Conservation (phyloP, 2,797 vertebrate species). For the Fistularia tabacaria region DNA sequence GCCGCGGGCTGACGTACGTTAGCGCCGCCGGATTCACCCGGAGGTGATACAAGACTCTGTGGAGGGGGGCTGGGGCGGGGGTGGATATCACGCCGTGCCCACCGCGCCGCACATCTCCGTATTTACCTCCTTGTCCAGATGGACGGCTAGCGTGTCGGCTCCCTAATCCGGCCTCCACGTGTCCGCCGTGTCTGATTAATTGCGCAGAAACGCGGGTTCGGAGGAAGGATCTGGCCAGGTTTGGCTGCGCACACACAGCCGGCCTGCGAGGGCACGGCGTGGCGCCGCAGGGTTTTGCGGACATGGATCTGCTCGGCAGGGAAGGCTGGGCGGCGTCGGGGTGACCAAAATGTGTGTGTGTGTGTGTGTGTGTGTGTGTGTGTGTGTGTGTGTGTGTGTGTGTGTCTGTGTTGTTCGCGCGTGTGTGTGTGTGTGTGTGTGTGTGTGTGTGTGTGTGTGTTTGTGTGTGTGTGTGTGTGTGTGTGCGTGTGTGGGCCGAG, state of each 20-base stretch:
- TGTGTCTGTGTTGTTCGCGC: too few relatives aligned
- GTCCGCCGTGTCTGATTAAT: slow-evolving; percentile 20
- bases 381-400: too few relatives aligned
- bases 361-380: too few relatives aligned
- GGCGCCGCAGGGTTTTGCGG: too few relatives aligned
- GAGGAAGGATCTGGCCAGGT: slow-evolving; percentile 19
- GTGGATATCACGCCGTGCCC: too few relatives aligned
- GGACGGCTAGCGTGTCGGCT: not conserved
- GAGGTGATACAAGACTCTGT: not conserved
- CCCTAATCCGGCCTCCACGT: slow-evolving; percentile 34
- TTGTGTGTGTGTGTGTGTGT: too few relatives aligned
- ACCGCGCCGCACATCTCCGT: not conserved
- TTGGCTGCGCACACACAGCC: slow-evolving; percentile 7
- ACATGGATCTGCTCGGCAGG: not conserved
- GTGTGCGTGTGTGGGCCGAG: too few relatives aligned
- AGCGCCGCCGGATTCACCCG: not conserved
- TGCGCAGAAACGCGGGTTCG: slow-evolving; percentile 9
- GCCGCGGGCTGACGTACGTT: slow-evolving; percentile 3
- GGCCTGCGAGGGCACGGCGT: too few relatives aligned
- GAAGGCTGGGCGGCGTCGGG: not conserved
- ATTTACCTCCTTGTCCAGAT: slow-evolving; percentile 18
- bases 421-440: too few relatives aligned
- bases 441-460: too few relatives aligned
- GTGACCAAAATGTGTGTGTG: too few relatives aligned
- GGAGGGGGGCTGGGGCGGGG: too few relatives aligned